Evolutionary conservation across 2,888 invertebrate species (phyloP).

Genomic region (Epinotia nisella): DNA sequence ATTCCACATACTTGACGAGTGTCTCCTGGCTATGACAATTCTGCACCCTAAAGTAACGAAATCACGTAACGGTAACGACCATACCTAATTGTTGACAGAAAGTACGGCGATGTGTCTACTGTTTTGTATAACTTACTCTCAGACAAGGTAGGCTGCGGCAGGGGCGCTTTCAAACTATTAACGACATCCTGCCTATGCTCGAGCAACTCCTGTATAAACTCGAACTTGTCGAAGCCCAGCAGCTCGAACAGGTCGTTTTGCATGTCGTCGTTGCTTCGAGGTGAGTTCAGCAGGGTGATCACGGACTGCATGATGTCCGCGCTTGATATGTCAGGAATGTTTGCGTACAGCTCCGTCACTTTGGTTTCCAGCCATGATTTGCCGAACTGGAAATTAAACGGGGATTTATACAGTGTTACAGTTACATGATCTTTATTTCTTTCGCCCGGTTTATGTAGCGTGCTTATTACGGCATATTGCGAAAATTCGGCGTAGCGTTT

Average conservation of each 20-base stretch:
- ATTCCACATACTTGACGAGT: too few species aligned
- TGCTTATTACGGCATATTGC: too few species aligned
- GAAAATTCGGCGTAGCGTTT: too few species aligned
- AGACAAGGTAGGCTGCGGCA: slow-evolving; percentile 64
- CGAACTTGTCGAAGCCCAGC: slow-evolving; percentile 93
- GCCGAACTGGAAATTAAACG: slow-evolving; percentile 75
- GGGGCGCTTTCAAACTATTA: slow-evolving; percentile 65
- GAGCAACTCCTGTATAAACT: slow-evolving; percentile 88
- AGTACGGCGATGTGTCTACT: neutral
- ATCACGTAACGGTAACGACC: too few species aligned
- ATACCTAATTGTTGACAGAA: too few species aligned
- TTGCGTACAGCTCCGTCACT: slow-evolving; percentile 79
- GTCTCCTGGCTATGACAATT: too few species aligned
- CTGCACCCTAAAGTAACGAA: too few species aligned
- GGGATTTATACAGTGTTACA: slow-evolving; percentile 40
- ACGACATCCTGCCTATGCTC: slow-evolving; percentile 86
- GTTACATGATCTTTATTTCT: too few species aligned
- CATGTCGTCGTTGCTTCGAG: slow-evolving; percentile 87
- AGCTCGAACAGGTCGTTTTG: slow-evolving; percentile 95
- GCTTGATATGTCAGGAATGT: slow-evolving; percentile 78
- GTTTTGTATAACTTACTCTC: slow-evolving; percentile 63
- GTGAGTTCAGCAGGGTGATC: slow-evolving; percentile 85
- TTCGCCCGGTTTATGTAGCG: too few species aligned
- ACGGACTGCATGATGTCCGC: slow-evolving; percentile 86
- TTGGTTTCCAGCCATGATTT: slow-evolving; percentile 83